Base-by-base conservation (phyloP, 37 sponge, comb jelly and placozoan species). In the Chondrosia reniformis region DNA sequence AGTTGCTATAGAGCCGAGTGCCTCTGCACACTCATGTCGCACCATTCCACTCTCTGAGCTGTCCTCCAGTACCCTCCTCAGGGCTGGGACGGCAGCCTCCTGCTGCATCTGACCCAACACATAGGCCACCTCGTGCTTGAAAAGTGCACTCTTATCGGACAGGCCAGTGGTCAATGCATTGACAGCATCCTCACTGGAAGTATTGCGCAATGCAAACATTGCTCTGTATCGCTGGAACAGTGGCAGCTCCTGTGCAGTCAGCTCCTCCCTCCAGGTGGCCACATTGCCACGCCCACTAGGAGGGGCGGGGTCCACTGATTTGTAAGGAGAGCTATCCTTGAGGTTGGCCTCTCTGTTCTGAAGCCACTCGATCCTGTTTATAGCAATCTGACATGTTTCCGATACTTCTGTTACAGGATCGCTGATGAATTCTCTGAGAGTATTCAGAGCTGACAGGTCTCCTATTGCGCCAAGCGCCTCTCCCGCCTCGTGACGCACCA, bases 11-110 rank as follows among this genome's bases (percentile, higher is more conserved):
- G 99, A 85, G 13, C 99, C 99, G 21, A 99, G 86, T 17, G 99
- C 99, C 66, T 99, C 99, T 0, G 99, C 99, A 84, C 96, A 93
- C 74, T 99, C 99, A 67, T 99, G 99, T 24, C 99, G 75, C 37
- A 98, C 99, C 96, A 99, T 96, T 8, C 89, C 69, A 77, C 86
- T 76, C 80, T 99, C 97, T 0, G 80, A 45, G 19, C 74, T 15
- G 39, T 99, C 91, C 15, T 71, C 41, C 21, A 99, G 86, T 33
- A 67, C 71, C 15, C 83, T 74, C 33, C 22, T 74, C 13, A 99
- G 84, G 19, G 81, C 84, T 36, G 77, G 62, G 74, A 96, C 72
- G 12, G 94, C 92, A 4, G 74, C 34, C 0, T n/a, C 42, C 33
- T 96, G 52, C 71, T 96, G 83, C 91, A 99, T 84, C 66, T 99